Evolutionary conservation across 2,888 invertebrate genomes (phyloP).

Genomic region (Biston betularia): DNA sequence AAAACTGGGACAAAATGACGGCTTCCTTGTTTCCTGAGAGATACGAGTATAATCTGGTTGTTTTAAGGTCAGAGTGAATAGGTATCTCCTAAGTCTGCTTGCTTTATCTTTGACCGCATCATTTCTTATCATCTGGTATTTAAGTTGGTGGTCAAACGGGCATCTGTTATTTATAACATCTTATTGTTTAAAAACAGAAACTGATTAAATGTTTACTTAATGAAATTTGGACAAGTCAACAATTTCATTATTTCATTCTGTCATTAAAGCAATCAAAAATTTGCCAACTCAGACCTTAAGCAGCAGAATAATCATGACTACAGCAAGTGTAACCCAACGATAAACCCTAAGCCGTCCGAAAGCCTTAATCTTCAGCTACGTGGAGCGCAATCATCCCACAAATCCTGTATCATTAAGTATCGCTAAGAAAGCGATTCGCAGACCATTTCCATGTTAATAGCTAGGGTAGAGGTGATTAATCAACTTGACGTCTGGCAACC

Average conservation of each 20-base stretch:
- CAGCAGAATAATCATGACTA: slow-evolving; percentile 20
- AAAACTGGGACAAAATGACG: no score
- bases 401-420: slow-evolving; percentile 84
- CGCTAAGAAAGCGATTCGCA: slow-evolving; percentile 84
- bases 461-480: slow-evolving; percentile 81
- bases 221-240: not conserved
- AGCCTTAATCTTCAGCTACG: slow-evolving; percentile 36
- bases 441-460: slow-evolving; percentile 86
- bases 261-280: slow-evolving; percentile 9
- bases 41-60: no score
- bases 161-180: no score
- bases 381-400: slow-evolving; percentile 76
- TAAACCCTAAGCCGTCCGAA: slow-evolving; percentile 47
- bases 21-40: no score
- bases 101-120: no score
- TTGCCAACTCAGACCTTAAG: slow-evolving; percentile 14
- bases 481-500: slow-evolving; percentile 75
- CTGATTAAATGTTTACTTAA: not conserved
- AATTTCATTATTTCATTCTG: not conserved
- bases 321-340: slow-evolving; percentile 62
- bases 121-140: no score
- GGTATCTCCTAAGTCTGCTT: no score
- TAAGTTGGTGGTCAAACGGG: no score
- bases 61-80: no score
- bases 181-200: not conserved